Base-by-base conservation (phyloP, 2,888 invertebrate genomes). In the Trisateles emortualis region DNA sequence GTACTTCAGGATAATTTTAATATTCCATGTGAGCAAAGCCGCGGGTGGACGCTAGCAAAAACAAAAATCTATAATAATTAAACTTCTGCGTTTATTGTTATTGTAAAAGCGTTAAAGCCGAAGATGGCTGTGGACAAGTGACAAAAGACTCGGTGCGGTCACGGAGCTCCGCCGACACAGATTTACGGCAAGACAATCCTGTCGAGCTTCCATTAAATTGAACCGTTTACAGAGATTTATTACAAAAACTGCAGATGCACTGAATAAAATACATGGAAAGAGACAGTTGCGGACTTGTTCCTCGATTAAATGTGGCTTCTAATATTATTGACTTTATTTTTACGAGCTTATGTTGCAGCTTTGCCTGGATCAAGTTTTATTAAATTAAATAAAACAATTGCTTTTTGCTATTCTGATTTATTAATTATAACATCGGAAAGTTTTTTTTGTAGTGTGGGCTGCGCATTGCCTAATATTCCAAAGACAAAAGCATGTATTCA, bases 131-230 rank as follows among this genome's bases (percentile, higher is more conserved):
- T 68, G 76, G 79, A 76, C 79, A 74, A 79, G 74, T 78, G 78
- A 80, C 78, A 81, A 79, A 81, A 80, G 78, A 79, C 72, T 71
- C 57, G 64, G 56, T 72, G 73, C 66, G 74, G 70, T 68, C 52
- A 60, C 57, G 45, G 38, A 64, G 56, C 63, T 64, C 57, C 65
- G 64, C 59, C 62, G 51, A 68, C 72, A 72, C 68, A 76, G 79
- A 78, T 79, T 78, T 79, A 79, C 76, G 72, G 64, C 64, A 55
- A 66, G 67, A 67, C 61, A 72, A 68, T 67, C 68, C 67, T 62
- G 69, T 68, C 69, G 59, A 55, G 62, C 64, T 67, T 64, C 67
- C 64, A 69, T 69, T 72, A 72, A 67, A 72, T 69, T 72, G 70
- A 67, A 72, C 67, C 54, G 67, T 72, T 69, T 59, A 67, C 64